A percentile compares a stretch with the other conserved stretches of the same genome.
Evolutionary conservation across 2,888 invertebrate genomes (phyloP).

Genomic region (Syrista parreyssii): DNA sequence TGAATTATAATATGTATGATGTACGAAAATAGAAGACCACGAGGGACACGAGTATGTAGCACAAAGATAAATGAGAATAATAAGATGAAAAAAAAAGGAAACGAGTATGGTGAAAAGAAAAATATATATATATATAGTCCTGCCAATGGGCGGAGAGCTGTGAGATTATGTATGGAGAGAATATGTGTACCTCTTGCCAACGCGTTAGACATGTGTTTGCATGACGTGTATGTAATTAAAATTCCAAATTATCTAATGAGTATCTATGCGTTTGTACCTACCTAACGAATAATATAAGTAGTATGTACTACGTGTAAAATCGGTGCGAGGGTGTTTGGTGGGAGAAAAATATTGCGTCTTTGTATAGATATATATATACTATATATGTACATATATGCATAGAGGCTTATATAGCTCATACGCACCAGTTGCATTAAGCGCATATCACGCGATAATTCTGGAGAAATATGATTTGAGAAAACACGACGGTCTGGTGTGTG

Average conservation of each 20-base stretch:
- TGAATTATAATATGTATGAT: background rate
- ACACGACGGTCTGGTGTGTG: background rate
- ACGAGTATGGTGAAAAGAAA: background rate
- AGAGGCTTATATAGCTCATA: conserved; percentile 19
- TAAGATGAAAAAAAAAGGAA: background rate
- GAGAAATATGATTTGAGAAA: background rate
- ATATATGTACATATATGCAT: conserved; percentile 35
- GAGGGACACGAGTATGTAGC: background rate
- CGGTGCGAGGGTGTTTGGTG: conserved; percentile 45
- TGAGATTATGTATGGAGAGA: background rate
- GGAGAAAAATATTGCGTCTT: conserved; percentile 61
- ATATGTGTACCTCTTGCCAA: conserved; percentile 15
- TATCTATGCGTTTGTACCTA: conserved; percentile 52
- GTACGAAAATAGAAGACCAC: background rate
- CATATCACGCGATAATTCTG: background rate
- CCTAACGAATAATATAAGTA: conserved; percentile 45
- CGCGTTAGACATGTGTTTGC: conserved; percentile 29
- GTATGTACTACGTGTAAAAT: conserved; percentile 42
- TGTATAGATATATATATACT: conserved; percentile 49
- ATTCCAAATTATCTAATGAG: conserved; percentile 31
- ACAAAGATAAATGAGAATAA: background rate
- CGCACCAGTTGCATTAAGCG: background rate
- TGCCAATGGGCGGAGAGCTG: background rate
- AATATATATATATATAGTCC: background rate
- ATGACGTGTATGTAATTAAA: conserved; percentile 40